phyloP scores from a whole-genome alignment of 2,113 vertebrate species.

The Mastomys natalensis region DNA sequence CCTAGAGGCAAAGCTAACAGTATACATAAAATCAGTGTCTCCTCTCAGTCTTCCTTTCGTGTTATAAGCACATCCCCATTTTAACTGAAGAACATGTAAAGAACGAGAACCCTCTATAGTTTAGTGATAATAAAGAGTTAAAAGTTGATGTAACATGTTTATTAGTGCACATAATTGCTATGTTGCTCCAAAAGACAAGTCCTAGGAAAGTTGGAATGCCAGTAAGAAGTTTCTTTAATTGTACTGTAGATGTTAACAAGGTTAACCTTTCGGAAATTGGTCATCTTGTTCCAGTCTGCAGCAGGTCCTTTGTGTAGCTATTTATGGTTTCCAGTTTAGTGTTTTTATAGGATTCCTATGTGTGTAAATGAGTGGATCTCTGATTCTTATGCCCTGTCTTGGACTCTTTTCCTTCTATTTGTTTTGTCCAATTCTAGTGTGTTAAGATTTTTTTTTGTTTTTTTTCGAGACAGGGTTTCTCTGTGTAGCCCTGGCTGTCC shows the following conservation, averaged over 20 bases:
- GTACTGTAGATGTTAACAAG: not conserved
- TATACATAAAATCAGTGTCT: not conserved
- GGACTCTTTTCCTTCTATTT: not conserved
- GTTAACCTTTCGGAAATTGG: not conserved
- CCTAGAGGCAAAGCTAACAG: not conserved
- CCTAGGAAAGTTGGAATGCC: conserved; percentile 16
- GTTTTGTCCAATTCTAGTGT: not conserved
- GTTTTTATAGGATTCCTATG: not conserved
- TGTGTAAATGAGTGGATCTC: not conserved
- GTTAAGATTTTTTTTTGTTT: not conserved
- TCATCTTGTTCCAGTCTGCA: not conserved
- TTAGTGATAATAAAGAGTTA: too few relatives aligned
- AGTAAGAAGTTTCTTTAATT: not conserved
- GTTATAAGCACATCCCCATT: not conserved
- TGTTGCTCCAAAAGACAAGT: conserved; percentile 7
- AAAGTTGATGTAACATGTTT: not conserved
- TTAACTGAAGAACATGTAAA: not conserved
- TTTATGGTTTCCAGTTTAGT: not conserved
- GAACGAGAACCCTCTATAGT: not conserved
- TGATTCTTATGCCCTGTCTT: not conserved
- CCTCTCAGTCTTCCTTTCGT: not conserved
- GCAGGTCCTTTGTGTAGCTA: not conserved
- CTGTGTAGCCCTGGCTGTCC: too few relatives aligned
- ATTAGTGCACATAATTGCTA: not conserved
- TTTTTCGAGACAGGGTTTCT: too few relatives aligned